A percentile compares a stretch with the other conserved stretches of the same genome.
These are phyloP conservation scores for Synanthedon formicaeformis DNA, from an alignment of 2,888 invertebrate genomes.

Conservation along the genomic window DNA sequence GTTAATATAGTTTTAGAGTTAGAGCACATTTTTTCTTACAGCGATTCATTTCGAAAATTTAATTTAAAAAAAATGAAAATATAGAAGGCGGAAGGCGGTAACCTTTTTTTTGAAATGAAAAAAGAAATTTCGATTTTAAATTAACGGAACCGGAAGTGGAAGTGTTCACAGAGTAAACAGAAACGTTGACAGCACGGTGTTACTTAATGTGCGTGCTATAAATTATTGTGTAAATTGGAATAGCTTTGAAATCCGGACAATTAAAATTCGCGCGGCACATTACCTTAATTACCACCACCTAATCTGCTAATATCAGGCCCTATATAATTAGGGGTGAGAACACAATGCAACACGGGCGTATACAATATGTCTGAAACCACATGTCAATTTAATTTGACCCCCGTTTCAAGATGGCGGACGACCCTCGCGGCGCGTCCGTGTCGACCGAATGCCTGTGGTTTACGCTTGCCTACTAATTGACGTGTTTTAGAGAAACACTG, in stretches of 20 bases:
- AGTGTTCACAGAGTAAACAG: too few relatives aligned
- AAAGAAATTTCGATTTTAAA: too few relatives aligned
- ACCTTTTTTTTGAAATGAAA: too few relatives aligned
- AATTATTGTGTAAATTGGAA: slow-evolving; percentile 23
- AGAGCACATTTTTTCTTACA: too few relatives aligned
- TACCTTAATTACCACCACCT: slow-evolving; percentile 53
- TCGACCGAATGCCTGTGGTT: slow-evolving; percentile 50
- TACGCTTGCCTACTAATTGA: slow-evolving; percentile 54
- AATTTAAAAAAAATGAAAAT: too few relatives aligned
- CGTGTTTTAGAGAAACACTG: slow-evolving; percentile 52
- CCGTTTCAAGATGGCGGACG: slow-evolving; percentile 59
- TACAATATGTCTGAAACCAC: slow-evolving; percentile 63
- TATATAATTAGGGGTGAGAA: slow-evolving; percentile 66
- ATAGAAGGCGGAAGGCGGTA: too few relatives aligned
- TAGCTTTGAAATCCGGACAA: slow-evolving; percentile 28
- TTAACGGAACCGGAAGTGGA: too few relatives aligned
- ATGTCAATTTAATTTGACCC: slow-evolving; percentile 69
- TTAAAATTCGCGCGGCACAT: slow-evolving; percentile 42
- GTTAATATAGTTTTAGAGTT: too few relatives aligned
- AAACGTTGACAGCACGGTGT: too few relatives aligned
- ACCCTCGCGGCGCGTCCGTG: slow-evolving; percentile 37
- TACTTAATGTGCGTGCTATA: too few relatives aligned
- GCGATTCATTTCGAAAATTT: too few relatives aligned
- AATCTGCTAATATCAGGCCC: slow-evolving; percentile 52
- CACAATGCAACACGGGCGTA: slow-evolving; percentile 48